Evolutionary conservation across 2,113 vertebrate genomes (phyloP).

Genomic region (Misgurnus anguillicaudatus): DNA sequence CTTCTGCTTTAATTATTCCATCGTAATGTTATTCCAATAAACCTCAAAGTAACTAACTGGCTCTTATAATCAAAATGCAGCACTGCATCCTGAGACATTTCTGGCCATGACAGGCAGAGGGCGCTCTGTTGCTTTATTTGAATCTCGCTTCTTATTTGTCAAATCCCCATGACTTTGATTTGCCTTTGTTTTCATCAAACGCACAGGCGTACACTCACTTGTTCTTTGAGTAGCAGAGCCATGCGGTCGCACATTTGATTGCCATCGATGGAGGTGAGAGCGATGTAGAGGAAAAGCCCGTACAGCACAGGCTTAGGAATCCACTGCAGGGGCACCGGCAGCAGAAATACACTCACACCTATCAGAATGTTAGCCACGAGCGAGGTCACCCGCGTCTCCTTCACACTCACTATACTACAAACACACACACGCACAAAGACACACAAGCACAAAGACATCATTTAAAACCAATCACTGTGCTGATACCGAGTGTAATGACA

Average conservation of each 20-base stretch:
- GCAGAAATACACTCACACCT: slow-evolving; percentile 89
- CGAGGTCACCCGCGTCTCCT: slow-evolving; percentile 91
- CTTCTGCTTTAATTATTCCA: too few relatives aligned
- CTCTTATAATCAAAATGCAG: neutral
- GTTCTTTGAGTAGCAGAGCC: slow-evolving; percentile 95
- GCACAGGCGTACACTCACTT: slow-evolving; percentile 71
- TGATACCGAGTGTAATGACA: neutral
- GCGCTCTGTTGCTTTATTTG: slow-evolving; percentile 25
- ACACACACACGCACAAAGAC: slow-evolving; percentile 29
- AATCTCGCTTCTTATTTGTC: neutral
- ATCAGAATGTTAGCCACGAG: slow-evolving; percentile 90
- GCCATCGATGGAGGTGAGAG: slow-evolving; percentile 93
- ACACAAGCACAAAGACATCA: slow-evolving; percentile 31
- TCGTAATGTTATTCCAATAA: neutral
- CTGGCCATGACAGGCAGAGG: slow-evolving; percentile 25
- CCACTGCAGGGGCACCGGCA: slow-evolving; percentile 93
- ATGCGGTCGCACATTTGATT: slow-evolving; percentile 96
- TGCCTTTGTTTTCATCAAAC: slow-evolving; percentile 40
- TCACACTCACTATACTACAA: slow-evolving; percentile 90
- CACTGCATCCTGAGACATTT: neutral
- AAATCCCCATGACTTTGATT: slow-evolving; percentile 52
- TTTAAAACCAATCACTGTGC: slow-evolving; percentile 12
- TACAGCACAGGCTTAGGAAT: slow-evolving; percentile 97
- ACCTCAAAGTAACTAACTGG: neutral
- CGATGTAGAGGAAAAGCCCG: slow-evolving; percentile 96